Evolutionary conservation across 1,140 invertebrate genomes (phyloP).

Genomic region (Bombus balteatus): DNA sequence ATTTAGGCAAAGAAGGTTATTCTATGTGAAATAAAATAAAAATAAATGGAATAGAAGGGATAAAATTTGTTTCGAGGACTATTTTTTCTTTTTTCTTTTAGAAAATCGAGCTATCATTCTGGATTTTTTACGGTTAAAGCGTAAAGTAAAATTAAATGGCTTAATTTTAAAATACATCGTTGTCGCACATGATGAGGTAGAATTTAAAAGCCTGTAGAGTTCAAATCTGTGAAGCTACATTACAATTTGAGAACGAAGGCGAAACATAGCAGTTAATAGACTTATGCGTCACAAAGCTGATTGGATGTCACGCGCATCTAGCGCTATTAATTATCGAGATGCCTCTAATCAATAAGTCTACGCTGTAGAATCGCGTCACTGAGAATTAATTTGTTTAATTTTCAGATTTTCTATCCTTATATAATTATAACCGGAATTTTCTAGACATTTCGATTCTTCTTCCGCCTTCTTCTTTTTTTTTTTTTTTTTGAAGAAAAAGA

Average conservation of each 20-base stretch:
- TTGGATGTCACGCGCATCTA: not conserved
- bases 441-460: not conserved
- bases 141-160: too few species aligned
- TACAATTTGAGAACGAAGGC: not conserved
- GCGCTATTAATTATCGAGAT: not conserved
- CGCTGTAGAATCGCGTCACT: not conserved
- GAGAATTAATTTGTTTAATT: not conserved
- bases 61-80: too few species aligned
- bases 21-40: too few species aligned
- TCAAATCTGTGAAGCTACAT: not conserved
- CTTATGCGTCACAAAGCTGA: not conserved
- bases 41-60: too few species aligned
- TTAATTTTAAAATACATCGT: too few species aligned
- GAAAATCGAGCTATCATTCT: not conserved
- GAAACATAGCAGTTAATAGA: not conserved
- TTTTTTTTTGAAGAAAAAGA: not conserved
- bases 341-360: not conserved
- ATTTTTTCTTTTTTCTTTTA: too few species aligned
- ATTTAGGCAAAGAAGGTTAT: too few species aligned
- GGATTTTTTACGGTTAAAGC: too few species aligned
- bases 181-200: too few species aligned
- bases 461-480: too few species aligned
- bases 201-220: too few species aligned
- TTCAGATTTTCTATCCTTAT: not conserved
- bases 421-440: not conserved